Evolutionary conservation across 2,797 vertebrate genomes (phyloP), one percentile per base, ranked within the genome.

Genomic region (Anableps anableps): DNA sequence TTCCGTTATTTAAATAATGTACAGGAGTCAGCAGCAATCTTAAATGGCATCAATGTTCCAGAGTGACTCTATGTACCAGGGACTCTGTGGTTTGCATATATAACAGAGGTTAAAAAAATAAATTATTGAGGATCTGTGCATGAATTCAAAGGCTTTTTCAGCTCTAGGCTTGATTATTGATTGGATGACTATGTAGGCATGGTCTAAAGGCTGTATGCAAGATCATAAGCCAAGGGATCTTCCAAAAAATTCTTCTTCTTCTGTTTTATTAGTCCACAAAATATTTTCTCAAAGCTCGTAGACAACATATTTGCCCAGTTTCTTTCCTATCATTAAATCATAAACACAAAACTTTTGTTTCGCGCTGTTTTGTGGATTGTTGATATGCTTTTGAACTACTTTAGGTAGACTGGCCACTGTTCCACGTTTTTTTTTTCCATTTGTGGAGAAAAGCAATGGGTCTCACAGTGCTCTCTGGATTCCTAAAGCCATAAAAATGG

Each of bases 151-250:
- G 1, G 31, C n/a, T 47, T 60, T 75, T 78, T 11, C 21, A 64
- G 72, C 58, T 81, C 64, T 82, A 50, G 76, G 41, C 50, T 81
- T 14, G n/a, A 53, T 21, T 76, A 50, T 71, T 70, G 43, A 77
- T 86, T 47, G 29, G 21, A 43, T 75, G 38, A 77, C 36, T 47
- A 34, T 43, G 66, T 31, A 21, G 29, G 16, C 43, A 29, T 38
- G 17, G 0, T 72, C 50, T 77, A 23, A 31, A 79, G 81, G 81
- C 62, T 26, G 51, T 77, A 53, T 1, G 19, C n/a, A 85, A 72
- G 62, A 84, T 75, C 83, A 76, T 75, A 73, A 81, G 82, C 82
- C 77, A 43, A 76, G 50, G 77, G 76, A 48, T 13, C 47, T 48
- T 48, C 47, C 14, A 48, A 48, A 48, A 48, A 14, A n/a, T n/a